Percentiles rank a stretch among this genome's conserved stretches.
These are phyloP conservation scores for Rhinophrynus dorsalis DNA, from an alignment of 2,797 vertebrate genomes.

Conservation along the genomic window DNA sequence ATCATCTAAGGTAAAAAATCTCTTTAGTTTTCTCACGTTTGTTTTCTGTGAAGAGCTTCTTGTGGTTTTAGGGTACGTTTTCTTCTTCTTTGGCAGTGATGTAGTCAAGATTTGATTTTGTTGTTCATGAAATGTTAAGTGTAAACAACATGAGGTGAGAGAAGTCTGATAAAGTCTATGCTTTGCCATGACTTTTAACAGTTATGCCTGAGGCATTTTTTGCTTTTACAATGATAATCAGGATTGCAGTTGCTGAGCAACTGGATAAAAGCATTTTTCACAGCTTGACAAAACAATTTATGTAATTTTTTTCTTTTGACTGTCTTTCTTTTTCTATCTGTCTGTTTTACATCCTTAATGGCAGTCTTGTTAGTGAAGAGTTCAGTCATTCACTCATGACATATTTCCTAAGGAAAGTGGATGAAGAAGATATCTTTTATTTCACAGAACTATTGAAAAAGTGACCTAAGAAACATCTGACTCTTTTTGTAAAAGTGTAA, in stretches of 20 bases:
- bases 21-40: neutral
- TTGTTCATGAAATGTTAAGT: conserved; percentile 51
- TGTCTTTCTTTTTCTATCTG: neutral
- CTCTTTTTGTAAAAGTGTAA: no score
- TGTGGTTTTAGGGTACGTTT: neutral
- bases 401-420: neutral
- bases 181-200: conserved; percentile 52
- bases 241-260: conserved; percentile 52
- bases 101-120: conserved; percentile 49
- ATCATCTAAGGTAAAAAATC: neutral
- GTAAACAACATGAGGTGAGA: conserved; percentile 53
- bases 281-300: conserved; percentile 56
- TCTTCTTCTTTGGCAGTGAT: neutral
- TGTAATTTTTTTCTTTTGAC: conserved; percentile 50
- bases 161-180: conserved; percentile 57
- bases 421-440: neutral
- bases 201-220: conserved; percentile 51
- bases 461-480: no score
- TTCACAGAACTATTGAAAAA: neutral
- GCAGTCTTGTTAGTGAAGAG: neutral
- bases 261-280: conserved; percentile 23
- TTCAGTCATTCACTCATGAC: conserved; percentile 1
- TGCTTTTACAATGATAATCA: conserved; percentile 56
- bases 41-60: neutral
- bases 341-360: neutral